Percentiles rank a stretch among this genome's conserved stretches.
Conservation (phyloP, 2,888 invertebrate species). For the Hydropsyche betteni region DNA sequence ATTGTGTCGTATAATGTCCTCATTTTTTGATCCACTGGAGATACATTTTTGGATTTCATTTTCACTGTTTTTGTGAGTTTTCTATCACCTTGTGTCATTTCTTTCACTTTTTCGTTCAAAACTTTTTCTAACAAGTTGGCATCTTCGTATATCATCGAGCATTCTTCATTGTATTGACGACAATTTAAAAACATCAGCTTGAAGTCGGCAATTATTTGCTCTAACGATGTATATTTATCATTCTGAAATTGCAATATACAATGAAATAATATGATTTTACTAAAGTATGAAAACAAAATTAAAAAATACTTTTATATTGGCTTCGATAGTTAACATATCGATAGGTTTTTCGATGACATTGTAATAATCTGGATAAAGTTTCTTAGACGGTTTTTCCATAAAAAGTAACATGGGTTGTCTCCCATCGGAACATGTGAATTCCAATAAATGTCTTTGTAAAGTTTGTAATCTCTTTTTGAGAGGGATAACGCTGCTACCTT, state of each 20-base stretch:
- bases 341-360: conserved; percentile 93
- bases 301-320: conserved; percentile 77
- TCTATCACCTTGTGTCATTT: conserved; percentile 70
- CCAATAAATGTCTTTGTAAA: conserved; percentile 73
- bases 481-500: conserved; percentile 61
- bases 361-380: conserved; percentile 95
- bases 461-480: conserved; percentile 82
- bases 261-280: neutral
- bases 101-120: conserved; percentile 82
- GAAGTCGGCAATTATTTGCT: conserved; percentile 87
- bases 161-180: conserved; percentile 95
- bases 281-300: neutral
- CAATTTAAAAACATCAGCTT: conserved; percentile 98
- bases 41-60: conserved; percentile 61
- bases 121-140: conserved; percentile 88
- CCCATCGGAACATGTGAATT: conserved; percentile 71
- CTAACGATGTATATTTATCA: conserved; percentile 82
- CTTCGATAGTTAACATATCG: conserved; percentile 93
- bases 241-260: conserved; percentile 58
- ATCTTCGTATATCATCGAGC: conserved; percentile 94
- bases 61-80: conserved; percentile 62
- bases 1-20: conserved; percentile 89
- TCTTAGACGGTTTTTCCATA: conserved; percentile 95
- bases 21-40: conserved; percentile 78
- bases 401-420: conserved; percentile 90